Evolutionary conservation across 2,888 invertebrate genomes (phyloP), one percentile per base, ranked within the genome.

Genomic region (Nomada flava): DNA sequence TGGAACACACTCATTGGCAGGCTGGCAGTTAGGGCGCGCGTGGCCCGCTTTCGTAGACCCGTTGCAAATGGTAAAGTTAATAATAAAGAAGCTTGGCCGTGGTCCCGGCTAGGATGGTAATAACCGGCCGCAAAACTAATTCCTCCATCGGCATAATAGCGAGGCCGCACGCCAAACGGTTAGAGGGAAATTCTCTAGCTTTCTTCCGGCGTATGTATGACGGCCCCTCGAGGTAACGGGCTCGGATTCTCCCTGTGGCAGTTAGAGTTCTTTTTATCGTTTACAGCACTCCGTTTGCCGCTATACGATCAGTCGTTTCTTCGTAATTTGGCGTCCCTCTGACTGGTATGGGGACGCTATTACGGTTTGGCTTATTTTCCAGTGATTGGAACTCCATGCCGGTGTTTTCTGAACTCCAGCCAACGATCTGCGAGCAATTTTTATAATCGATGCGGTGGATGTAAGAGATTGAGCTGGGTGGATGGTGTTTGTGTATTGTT

Each of bases 61-160:
- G 52, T 57, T 55, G 52, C 57, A 20, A 83, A 60, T 59, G 55
- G 76, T 59, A 69, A 77, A 62, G 77, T 75, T 83, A 83, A 88
- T 86, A 78, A 82, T 79, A 86, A 86, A 84, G 77, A 79, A 79
- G 53, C 36, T 62, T 71, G 72, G 74, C 84, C 36, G n/a, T 10
- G 76, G 18, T 62, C 29, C 59, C 52, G 26, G 18, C 75, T 53
- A 53, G 84, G 65, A 47, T 71, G 65, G 69, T 83, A 86, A 89
- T 89, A 88, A 88, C 80, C 78, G 67, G 29, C 76, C 74, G 81
- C 79, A 63, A 87, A 85, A 88, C 86, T 89, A 88, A 90, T 89
- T 90, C 82, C 76, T 84, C 77, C 81, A 83, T 88, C 68, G 76
- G 59, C 71, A 75, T 87, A 84, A 83, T 76, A 75, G 82, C 80